Evolutionary conservation across 92 coral and sea anemone genomes (phyloP), one percentile per base, ranked within the genome.

Genomic region (Epizoanthus scotinus): DNA sequence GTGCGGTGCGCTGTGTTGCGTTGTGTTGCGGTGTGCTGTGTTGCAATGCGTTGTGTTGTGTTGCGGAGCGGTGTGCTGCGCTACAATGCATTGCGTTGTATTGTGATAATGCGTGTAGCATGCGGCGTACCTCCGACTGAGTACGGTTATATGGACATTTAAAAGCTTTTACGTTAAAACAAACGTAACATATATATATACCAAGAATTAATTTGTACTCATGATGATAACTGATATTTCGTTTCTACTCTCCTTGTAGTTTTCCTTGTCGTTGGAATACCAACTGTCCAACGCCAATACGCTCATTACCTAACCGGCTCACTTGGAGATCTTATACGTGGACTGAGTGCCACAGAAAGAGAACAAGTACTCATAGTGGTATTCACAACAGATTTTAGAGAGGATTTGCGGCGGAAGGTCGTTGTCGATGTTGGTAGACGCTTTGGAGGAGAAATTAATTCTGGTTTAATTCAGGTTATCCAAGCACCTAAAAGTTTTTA

Each of bases 231-330:
- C 44, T 40, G 44, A 20, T 20, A 9, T 20, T 20, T 26, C 7
- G 63, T 20, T 63, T 55, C 54, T 65, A 6, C 18, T 68, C 67
- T 47, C 24, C 73, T 72, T 60, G 2, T 63, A 91, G 96, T 84
- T 64, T 87, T 86, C 58, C 86, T 91, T 5, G 91, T 89, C 12
- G 84, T 91, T 72, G 96, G 96, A 6, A 86, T 91, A 22, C 96
- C 96, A 6, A 84, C 93, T 6, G 77, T 83, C 1, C 49, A 84
- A 55, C 86, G 97, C 44, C 22, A 12, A 2, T 68, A 81, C 38
- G 86, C 78, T 24, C 60, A 78, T 14, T 92, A 92, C 49, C 68
- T 92, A 12, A 58, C 71, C 20, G 82, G 64, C 27, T 86, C 96
- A 3, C 63, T 91, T n/a, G 75, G 58, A 50, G 85, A 89, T 5